Percentiles rank a stretch among this genome's conserved stretches.
Evolutionary conservation across 2,888 invertebrate species (phyloP).

Genomic region (Allacma fusca): DNA sequence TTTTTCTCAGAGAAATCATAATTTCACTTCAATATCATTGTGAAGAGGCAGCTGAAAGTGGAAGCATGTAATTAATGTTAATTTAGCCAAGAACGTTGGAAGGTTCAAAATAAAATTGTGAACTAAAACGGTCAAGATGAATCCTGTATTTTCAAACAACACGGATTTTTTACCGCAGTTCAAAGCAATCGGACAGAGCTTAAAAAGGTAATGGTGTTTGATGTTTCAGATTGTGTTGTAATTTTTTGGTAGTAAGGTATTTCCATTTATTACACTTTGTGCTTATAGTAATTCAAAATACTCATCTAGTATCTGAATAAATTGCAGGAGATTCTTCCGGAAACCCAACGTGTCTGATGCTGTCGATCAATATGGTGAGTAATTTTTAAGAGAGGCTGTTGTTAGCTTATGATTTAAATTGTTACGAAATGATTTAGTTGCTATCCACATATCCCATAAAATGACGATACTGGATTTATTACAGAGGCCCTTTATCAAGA

Average conservation of each 20-base stretch:
- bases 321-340: constrained; percentile 58
- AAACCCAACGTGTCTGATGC: constrained; percentile 61
- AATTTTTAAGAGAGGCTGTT: too few species aligned
- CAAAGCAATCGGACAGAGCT: constrained; percentile 59
- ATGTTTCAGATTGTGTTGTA: constrained; percentile 2
- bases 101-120: too few species aligned
- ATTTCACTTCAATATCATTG: too few species aligned
- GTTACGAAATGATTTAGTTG: constrained; percentile 10
- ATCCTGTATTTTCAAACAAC: constrained; percentile 37
- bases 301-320: too few species aligned
- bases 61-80: too few species aligned
- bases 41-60: too few species aligned
- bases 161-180: constrained; percentile 60
- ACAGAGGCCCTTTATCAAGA: constrained; percentile 57
- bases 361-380: constrained; percentile 59
- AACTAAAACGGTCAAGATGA: too few species aligned
- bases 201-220: constrained; percentile 54
- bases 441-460: too few species aligned
- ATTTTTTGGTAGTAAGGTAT: not conserved
- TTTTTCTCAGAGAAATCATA: too few species aligned
- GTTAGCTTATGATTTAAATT: too few species aligned
- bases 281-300: too few species aligned
- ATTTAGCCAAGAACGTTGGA: too few species aligned
- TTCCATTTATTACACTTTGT: not conserved
- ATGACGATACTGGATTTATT: constrained; percentile 1